Conservation (phyloP, 2,888 invertebrate species). For the Sarcophaga variegata region DNA sequence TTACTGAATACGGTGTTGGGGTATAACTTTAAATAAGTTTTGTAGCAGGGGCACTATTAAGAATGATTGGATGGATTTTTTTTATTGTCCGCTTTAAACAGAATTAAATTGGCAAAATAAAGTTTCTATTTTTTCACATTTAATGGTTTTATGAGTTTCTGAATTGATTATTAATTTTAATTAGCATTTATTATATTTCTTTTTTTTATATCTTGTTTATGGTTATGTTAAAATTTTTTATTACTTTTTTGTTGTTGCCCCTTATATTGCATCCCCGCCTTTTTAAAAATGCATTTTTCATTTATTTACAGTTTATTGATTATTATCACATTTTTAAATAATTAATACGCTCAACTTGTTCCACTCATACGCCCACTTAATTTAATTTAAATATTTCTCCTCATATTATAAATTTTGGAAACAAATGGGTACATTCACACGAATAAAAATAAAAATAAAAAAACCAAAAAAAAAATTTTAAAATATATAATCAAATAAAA, state of each 20-base stretch:
- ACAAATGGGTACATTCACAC: background rate
- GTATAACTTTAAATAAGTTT: too few relatives aligned
- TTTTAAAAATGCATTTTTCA: background rate
- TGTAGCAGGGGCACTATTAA: too few relatives aligned
- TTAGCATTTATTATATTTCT: too few relatives aligned
- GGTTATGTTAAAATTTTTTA: background rate
- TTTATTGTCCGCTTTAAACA: too few relatives aligned
- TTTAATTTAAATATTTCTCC: conserved; percentile 24
- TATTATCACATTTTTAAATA: conserved; percentile 3
- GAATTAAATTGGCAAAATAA: too few relatives aligned
- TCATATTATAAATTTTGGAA: conserved; percentile 30
- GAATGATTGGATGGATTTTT: too few relatives aligned
- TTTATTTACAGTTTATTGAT: background rate
- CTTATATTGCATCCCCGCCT: background rate
- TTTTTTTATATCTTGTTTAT: background rate
- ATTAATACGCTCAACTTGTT: conserved; percentile 29
- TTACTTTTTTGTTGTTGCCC: background rate
- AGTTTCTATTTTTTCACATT: too few relatives aligned
- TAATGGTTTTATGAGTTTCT: too few relatives aligned
- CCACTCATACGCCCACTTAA: conserved; percentile 23
- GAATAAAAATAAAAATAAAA: background rate
- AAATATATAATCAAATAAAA: conserved; percentile 26
- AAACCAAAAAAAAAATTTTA: background rate
- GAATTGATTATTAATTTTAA: too few relatives aligned
- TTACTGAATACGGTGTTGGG: too few relatives aligned